These are phyloP conservation scores for Melanotaenia duboulayi DNA, from an alignment of 2,113 vertebrate species.

Conservation along the genomic window DNA sequence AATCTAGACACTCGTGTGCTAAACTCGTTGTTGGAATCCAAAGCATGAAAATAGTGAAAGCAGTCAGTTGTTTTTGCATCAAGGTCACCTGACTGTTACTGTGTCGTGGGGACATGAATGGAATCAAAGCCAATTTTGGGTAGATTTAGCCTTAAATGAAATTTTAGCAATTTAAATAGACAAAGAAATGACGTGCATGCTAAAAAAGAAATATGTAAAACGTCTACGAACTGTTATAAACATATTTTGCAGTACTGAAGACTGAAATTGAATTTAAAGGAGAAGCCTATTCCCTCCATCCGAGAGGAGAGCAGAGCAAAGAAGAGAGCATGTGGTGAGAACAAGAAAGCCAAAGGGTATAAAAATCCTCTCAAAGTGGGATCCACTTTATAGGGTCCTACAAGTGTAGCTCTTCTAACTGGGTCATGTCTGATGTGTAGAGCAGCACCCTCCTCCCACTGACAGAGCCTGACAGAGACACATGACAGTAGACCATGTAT, in stretches of 20 bases:
- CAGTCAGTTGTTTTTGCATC: not conserved
- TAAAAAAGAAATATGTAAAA: not conserved
- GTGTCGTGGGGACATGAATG: not conserved
- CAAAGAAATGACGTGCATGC: not conserved
- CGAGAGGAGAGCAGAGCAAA: constrained; percentile 19
- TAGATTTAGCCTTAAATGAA: not conserved
- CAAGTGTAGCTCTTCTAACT: constrained; percentile 65
- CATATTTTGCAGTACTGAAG: not conserved
- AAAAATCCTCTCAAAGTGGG: constrained; percentile 59
- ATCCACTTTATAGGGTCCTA: constrained; percentile 57
- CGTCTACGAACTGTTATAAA: not conserved
- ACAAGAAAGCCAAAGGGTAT: constrained; percentile 54
- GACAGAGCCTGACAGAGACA: constrained; percentile 45
- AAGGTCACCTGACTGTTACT: constrained; percentile 7
- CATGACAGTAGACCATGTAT: constrained; percentile 33
- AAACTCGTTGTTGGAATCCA: constrained; percentile 16
- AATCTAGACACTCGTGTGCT: constrained; percentile 23
- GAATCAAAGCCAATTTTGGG: no score
- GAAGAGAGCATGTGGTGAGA: constrained; percentile 24
- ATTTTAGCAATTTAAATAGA: constrained; percentile 7
- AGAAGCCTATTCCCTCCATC: constrained; percentile 19
- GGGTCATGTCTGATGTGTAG: constrained; percentile 73
- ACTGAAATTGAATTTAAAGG: constrained; percentile 42
- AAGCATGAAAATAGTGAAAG: constrained; percentile 12
- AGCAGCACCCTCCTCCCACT: constrained; percentile 48